Base-by-base conservation (phyloP, 2,797 vertebrate species). In the Xiphophorus birchmanni region DNA sequence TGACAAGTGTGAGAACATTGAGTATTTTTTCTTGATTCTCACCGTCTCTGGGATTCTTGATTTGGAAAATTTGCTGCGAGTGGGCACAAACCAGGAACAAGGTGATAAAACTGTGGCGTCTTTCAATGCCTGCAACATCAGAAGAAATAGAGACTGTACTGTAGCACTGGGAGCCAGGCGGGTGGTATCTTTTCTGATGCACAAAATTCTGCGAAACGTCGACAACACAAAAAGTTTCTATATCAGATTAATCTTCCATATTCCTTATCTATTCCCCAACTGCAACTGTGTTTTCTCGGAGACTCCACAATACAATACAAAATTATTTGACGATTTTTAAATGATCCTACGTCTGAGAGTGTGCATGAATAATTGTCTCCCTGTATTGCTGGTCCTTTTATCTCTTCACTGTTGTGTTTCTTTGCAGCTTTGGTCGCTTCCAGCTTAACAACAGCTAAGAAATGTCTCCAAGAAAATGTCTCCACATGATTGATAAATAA, bases 41-140 rank as follows among this genome's bases (percentile, higher is more conserved):
- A 96, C 96, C 95, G 95, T 91, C 75, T 76, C 72, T 50, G 93
- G 87, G 78, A 96, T 84, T 83, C 93, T 95, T 80, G 95, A 42
- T 92, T 82, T 96, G n/a, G 88, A 88, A 63, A 96, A 95, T 76
- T 89, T 95, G 84, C 85, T 94, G 54, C 96, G 92, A 76, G 87
- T 79, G 1, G 91, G 82, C 42, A 91, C 77, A 78, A 90, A 88
- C 90, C 89, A 86, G 0, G 79, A 81, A 18, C 89, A 86, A 2
- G 89, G 79, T n/a, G 87, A 48, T 73, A 79, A 58, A 77, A 58
- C 73, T 17, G 79, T 29, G 5, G 76, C 77, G 87, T 83, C 86
- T 48, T 88, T 83, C 50, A 95, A 60, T 47, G 87, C 88, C 96
- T 96, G 92, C 47, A 44, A 81, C 11, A 82, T 0, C 78, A 26